These are phyloP conservation scores for Drosophila asahinai DNA, from an alignment of 1,140 invertebrate species.

Conservation along the genomic window DNA sequence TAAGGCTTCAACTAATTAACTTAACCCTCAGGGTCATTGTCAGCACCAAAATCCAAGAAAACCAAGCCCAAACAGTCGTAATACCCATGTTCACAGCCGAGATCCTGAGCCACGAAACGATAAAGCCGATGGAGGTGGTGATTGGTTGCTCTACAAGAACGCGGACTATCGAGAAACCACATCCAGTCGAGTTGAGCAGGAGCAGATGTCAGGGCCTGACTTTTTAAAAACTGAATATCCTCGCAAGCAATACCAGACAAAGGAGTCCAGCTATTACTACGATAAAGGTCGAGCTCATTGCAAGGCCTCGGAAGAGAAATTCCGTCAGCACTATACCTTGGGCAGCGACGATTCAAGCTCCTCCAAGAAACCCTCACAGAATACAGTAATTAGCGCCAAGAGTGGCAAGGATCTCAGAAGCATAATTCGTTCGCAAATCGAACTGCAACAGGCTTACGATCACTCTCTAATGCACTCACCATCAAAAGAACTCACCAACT, in stretches of 20 bases:
- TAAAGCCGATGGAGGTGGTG: neutral
- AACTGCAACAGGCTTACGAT: conserved; percentile 50
- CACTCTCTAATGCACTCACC: neutral
- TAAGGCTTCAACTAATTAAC: too few relatives aligned
- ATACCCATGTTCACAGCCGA: neutral
- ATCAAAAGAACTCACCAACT: neutral
- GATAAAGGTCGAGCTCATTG: conserved; percentile 14
- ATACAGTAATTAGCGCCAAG: conserved; percentile 58
- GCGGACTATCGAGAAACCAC: neutral
- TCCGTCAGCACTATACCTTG: conserved; percentile 5
- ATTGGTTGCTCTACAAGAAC: conserved; percentile 23
- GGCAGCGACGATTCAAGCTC: neutral
- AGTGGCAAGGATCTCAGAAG: conserved; percentile 58
- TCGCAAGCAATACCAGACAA: neutral
- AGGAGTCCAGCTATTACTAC: neutral
- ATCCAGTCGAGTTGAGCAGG: neutral
- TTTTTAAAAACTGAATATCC: neutral
- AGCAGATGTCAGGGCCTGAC: neutral
- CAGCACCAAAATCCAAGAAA: neutral
- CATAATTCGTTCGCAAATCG: conserved; percentile 58
- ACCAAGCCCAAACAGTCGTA: neutral
- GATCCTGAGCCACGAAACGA: neutral
- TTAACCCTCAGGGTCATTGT: neutral
- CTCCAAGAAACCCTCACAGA: conserved; percentile 5
- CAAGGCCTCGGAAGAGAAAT: neutral